Base-by-base conservation (phyloP, 2,888 invertebrate species). In the Brassicogethes aeneus region DNA sequence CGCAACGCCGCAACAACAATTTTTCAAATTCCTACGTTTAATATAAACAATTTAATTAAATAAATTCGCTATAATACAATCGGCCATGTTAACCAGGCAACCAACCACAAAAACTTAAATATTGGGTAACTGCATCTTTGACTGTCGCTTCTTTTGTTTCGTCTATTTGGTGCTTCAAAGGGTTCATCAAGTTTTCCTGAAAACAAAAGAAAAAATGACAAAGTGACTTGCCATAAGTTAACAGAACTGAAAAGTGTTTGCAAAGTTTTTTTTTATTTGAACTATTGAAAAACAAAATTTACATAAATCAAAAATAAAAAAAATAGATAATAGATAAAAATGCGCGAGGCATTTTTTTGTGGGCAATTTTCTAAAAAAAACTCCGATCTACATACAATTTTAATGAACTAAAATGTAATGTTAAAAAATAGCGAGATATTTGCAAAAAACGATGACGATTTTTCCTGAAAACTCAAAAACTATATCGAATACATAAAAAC, bases 71-170 rank as follows among this genome's bases (percentile, higher is more conserved):
- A 23, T 23, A 7, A 10, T 10, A 23, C 5, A 23, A 7, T 23
- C 5, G 5, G 23, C 5, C 23, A 23, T 23, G 23, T 23, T 23
- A 23, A 23, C 54, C 56, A n/a, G 64, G 61, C 39, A 66, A 52
- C 64, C 63, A 65, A 30, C 64, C 66, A 42, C 62, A 61, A 29
- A 52, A 53, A 45, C 58, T 58, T 42, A 66, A 52, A 48, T 65
- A 66, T 48, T 63, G 57, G 12, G 62, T 59, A 8, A 66, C 60
- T 29, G 59, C 61, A 40, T 65, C 65, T 44, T 59, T 60, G 12
- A 64, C 54, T 39, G 52, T 55, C 7, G 47, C 45, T 34, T 59
- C 61, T 16, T 49, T 44, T 12, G 53, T 39, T 37, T 53, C 52
- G 16, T 47, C 40, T 30, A 46, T 46, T 43, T 53, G 53, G 30